A percentile compares a stretch with the other conserved stretches of the same genome.
Conservation (phyloP, 1,140 invertebrate species). For the Triops longicaudatus region DNA sequence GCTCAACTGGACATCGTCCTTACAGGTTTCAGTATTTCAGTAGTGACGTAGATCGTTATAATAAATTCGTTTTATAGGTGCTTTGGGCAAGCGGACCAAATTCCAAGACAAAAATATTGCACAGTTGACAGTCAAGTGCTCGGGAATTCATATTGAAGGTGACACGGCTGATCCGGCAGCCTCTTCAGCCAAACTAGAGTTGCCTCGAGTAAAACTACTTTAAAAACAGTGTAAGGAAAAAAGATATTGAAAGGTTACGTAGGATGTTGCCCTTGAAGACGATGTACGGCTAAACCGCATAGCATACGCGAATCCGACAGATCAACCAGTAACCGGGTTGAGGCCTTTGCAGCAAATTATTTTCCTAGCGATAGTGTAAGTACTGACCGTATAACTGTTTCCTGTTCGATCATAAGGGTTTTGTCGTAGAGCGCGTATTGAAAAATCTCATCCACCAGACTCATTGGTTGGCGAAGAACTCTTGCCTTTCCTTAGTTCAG, state of each 20-base stretch:
- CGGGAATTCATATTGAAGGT: slow-evolving; percentile 39
- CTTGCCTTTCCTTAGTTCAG: slow-evolving; percentile 58
- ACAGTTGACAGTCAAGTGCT: slow-evolving; percentile 64
- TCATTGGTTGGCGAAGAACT: slow-evolving; percentile 69
- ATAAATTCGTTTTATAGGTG: slow-evolving; percentile 43
- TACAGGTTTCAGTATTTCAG: slow-evolving; percentile 43
- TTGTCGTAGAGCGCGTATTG: slow-evolving; percentile 48
- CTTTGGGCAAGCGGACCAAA: slow-evolving; percentile 78
- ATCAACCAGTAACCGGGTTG: slow-evolving; percentile 47
- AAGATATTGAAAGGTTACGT: slow-evolving; percentile 27
- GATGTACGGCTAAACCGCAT: slow-evolving; percentile 72
- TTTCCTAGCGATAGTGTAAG: slow-evolving; percentile 62
- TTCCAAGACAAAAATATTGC: slow-evolving; percentile 72
- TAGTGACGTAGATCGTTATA: slow-evolving; percentile 32
- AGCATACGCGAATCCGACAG: slow-evolving; percentile 53
- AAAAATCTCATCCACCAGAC: slow-evolving; percentile 64
- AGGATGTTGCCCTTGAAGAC: slow-evolving; percentile 64
- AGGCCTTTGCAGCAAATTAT: slow-evolving; percentile 65
- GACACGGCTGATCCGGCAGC: slow-evolving; percentile 30
- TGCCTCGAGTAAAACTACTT: slow-evolving; percentile 44
- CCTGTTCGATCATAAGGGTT: slow-evolving; percentile 27
- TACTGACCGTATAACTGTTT: slow-evolving; percentile 33
- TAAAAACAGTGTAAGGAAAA: slow-evolving; percentile 40
- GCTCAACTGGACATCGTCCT: slow-evolving; percentile 57
- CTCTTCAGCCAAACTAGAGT: slow-evolving; percentile 40